These are phyloP conservation scores for Lamprotornis superbus DNA, from an alignment of 2,113 vertebrate species.

Conservation along the genomic window DNA sequence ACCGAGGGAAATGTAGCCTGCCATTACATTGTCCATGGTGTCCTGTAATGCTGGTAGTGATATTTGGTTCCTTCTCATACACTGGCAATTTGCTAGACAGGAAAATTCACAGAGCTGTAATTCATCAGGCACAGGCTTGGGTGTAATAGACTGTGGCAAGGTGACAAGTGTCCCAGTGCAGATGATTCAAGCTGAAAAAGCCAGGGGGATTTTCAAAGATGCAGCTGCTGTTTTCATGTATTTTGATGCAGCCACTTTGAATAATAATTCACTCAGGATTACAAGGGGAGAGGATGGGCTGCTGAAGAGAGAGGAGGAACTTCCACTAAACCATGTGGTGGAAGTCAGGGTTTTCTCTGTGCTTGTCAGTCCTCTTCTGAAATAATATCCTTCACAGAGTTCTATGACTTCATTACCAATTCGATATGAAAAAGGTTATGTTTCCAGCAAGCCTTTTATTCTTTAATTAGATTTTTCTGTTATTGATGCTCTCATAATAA, in stretches of 20 bases:
- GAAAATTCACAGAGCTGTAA: background rate
- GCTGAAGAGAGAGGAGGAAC: background rate
- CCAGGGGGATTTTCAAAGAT: background rate
- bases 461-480: constrained; percentile 54
- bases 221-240: background rate
- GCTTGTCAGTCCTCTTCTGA: background rate
- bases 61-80: background rate
- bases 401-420: constrained; percentile 22
- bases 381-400: background rate
- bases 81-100: background rate
- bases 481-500: constrained; percentile 44
- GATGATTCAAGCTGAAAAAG: background rate
- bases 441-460: constrained; percentile 19
- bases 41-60: background rate
- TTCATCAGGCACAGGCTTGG: background rate
- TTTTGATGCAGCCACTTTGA: background rate
- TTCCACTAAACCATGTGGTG: background rate
- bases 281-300: background rate
- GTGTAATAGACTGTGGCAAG: background rate
- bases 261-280: background rate
- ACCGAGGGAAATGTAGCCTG: background rate
- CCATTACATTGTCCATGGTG: background rate
- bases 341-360: background rate
- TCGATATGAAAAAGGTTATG: constrained; percentile 10
- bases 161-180: background rate